A percentile compares a stretch with the other conserved stretches of the same genome.
Conservation (phyloP, 1,140 invertebrate genomes). For the Drosophila fuyamai region DNA sequence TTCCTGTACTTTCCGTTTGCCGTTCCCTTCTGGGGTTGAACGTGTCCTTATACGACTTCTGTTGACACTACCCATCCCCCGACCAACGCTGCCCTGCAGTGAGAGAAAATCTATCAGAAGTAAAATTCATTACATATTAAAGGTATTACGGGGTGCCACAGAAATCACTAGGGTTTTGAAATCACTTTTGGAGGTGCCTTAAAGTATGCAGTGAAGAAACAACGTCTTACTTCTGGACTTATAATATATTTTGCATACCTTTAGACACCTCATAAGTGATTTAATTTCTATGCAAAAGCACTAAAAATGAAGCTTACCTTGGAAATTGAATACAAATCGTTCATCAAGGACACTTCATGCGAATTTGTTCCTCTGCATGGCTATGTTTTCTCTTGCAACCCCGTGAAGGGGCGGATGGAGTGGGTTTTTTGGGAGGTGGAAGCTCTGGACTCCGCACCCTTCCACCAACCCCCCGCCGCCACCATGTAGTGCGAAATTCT, state of each 20-base stretch:
- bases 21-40: slow-evolving; percentile 37
- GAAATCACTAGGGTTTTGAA: too few species aligned
- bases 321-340: too few species aligned
- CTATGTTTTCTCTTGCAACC: slow-evolving; percentile 23
- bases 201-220: too few species aligned
- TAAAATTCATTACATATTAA: too few species aligned
- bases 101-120: not conserved
- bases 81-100: slow-evolving; percentile 5
- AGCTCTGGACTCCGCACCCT: not conserved
- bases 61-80: slow-evolving; percentile 38
- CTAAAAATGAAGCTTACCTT: too few species aligned
- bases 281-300: too few species aligned
- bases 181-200: too few species aligned
- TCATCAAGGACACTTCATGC: not conserved
- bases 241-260: too few species aligned
- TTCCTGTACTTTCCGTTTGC: slow-evolving; percentile 9
- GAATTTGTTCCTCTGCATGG: not conserved
- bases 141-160: too few species aligned
- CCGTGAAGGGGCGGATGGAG: slow-evolving; percentile 9
- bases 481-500: slow-evolving; percentile 53
- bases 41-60: slow-evolving; percentile 71
- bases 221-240: too few species aligned
- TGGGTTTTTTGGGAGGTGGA: not conserved
- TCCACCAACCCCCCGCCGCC: not conserved
- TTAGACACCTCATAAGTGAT: too few species aligned